A percentile compares a stretch with the other conserved stretches of the same genome.
These are phyloP conservation scores for Magallana nippona DNA, from an alignment of 2,888 invertebrate genomes.

Conservation along the genomic window DNA sequence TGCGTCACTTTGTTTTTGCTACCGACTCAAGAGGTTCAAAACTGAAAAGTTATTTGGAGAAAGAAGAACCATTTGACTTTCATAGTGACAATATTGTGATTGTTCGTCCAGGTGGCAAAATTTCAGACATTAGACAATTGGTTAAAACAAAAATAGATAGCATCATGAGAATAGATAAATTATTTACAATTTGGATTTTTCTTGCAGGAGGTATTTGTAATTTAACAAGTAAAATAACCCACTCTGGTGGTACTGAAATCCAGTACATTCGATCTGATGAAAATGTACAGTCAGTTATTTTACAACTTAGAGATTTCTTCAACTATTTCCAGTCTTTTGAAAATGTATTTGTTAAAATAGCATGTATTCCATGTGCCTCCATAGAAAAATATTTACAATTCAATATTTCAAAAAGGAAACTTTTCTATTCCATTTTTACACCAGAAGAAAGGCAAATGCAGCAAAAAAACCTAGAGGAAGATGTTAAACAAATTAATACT, in stretches of 20 bases:
- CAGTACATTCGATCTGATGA: not conserved
- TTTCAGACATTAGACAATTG: not conserved
- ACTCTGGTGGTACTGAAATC: not conserved
- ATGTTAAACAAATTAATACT: not conserved
- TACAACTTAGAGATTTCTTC: not conserved
- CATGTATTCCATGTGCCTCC: conserved; percentile 28
- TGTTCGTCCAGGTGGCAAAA: not conserved
- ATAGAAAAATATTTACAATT: not conserved
- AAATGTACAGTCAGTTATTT: conserved; percentile 8
- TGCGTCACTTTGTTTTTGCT: not conserved
- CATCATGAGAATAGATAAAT: not conserved
- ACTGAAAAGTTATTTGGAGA: not conserved
- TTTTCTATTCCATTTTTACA: not conserved
- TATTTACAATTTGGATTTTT: not conserved
- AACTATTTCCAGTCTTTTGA: not conserved
- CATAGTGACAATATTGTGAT: not conserved
- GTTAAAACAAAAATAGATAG: not conserved
- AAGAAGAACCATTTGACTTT: not conserved
- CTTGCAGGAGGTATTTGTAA: conserved; percentile 25
- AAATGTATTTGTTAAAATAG: conserved; percentile 5
- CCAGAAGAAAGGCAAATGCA: conserved; percentile 16
- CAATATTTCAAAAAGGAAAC: not conserved
- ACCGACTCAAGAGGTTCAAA: not conserved
- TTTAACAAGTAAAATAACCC: not conserved
- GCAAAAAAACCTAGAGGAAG: conserved; percentile 13